phyloP scores from a whole-genome alignment of 2,888 invertebrate species.

The Mythimna lalbum region DNA sequence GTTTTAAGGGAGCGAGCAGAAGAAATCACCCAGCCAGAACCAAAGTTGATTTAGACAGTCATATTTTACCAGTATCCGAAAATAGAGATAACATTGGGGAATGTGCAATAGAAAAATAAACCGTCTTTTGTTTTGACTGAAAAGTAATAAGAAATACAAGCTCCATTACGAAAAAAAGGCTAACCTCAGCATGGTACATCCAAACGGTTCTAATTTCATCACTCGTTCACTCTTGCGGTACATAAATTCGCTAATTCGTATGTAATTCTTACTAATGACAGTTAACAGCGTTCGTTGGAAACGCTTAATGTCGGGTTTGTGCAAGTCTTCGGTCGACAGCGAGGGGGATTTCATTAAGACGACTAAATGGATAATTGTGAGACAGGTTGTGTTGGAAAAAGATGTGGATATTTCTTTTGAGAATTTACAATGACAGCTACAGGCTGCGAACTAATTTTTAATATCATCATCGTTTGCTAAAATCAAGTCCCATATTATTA shows the following conservation, averaged over 20 bases:
- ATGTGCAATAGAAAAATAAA: too few species aligned
- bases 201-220: conserved; percentile 67
- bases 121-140: neutral
- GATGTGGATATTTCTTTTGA: neutral
- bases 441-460: neutral
- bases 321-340: conserved; percentile 58
- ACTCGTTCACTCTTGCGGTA: conserved; percentile 71
- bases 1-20: neutral
- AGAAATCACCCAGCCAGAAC: neutral
- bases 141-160: neutral
- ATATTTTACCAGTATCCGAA: neutral
- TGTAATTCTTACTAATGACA: conserved; percentile 74
- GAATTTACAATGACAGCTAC: conserved; percentile 3
- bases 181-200: conserved; percentile 38
- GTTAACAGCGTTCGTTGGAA: conserved; percentile 72
- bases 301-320: conserved; percentile 72
- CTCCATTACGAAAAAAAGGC: conserved; percentile 18
- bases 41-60: neutral
- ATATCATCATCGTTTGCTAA: neutral
- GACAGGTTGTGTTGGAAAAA: conserved; percentile 22
- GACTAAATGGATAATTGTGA: conserved; percentile 45
- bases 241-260: conserved; percentile 76
- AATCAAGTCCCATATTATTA: neutral
- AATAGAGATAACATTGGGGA: neutral
- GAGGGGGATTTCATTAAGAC: conserved; percentile 52